Conservation (phyloP, 2,113 vertebrate species). For the Holacanthus passer region DNA sequence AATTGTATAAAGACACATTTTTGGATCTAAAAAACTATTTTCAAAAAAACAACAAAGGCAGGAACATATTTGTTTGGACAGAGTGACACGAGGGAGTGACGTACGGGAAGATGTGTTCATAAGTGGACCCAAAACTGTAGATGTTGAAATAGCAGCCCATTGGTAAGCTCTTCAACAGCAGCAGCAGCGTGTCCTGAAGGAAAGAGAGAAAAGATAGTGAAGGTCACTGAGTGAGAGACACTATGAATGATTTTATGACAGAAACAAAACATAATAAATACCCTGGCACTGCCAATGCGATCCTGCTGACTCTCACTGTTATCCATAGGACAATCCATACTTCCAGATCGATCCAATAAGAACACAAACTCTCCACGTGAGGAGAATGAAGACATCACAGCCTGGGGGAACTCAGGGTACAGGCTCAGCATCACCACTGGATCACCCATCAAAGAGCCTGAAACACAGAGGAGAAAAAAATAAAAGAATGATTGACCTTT, state of each 20-base stretch:
- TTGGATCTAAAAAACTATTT: no score
- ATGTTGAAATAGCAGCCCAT: constrained; percentile 91
- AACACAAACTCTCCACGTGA: background rate
- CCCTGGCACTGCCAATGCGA: constrained; percentile 86
- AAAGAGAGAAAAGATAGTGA: background rate
- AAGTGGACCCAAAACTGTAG: constrained; percentile 86
- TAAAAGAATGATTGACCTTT: no score
- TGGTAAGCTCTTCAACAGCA: constrained; percentile 90
- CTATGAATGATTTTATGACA: background rate
- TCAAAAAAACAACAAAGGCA: no score
- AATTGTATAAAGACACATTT: no score
- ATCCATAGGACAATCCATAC: constrained; percentile 76
- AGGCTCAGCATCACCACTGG: constrained; percentile 88
- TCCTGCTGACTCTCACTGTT: background rate
- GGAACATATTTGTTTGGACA: background rate
- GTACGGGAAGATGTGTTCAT: constrained; percentile 83
- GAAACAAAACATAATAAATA: constrained; percentile 42
- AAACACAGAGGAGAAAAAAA: constrained; percentile 1
- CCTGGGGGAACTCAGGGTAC: constrained; percentile 85
- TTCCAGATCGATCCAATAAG: constrained; percentile 72
- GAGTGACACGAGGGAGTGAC: constrained; percentile 24
- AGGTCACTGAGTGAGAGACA: background rate
- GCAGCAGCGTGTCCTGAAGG: constrained; percentile 85
- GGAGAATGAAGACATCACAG: background rate
- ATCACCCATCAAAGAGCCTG: constrained; percentile 87